phyloP scores from a whole-genome alignment of 37 sponge, comb jelly and placozoan species.

The Ephydatia muelleri region DNA sequence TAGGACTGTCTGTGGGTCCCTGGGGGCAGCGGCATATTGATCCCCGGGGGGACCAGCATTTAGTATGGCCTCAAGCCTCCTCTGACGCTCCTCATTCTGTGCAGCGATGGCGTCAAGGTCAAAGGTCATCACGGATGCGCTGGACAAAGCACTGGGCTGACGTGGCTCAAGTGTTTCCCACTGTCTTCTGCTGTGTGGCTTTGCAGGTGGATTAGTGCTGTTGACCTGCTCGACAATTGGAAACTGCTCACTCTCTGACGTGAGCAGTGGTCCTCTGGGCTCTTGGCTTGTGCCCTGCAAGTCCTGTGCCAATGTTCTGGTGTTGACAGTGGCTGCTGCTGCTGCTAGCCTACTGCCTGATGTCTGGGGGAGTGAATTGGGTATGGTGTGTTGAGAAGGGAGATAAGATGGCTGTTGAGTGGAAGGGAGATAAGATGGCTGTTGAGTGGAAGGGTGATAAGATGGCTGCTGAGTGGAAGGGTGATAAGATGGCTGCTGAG shows the following conservation, averaged over 20 bases:
- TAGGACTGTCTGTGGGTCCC: slow-evolving; percentile 24
- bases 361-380: not conserved
- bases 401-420: not conserved
- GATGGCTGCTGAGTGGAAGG: not conserved
- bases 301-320: not conserved
- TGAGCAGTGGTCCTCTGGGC: not conserved
- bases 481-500: not conserved
- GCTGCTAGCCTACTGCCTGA: not conserved
- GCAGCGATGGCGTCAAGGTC: slow-evolving; percentile 79
- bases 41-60: slow-evolving; percentile 69
- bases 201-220: not conserved
- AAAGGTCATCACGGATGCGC: slow-evolving; percentile 27
- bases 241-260: not conserved
- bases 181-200: not conserved
- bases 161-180: not conserved
- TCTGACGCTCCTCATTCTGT: slow-evolving; percentile 77
- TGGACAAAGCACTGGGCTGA: not conserved
- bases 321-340: slow-evolving; percentile 35
- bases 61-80: slow-evolving; percentile 74
- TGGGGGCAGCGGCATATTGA: slow-evolving; percentile 55
- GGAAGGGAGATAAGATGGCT: no score
- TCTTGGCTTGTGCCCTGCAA: not conserved
- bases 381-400: not conserved
- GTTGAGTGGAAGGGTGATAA: no score
- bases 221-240: not conserved